phyloP scores from a whole-genome alignment of 2,888 invertebrate genomes.

The Tanytarsus gracilentus region DNA sequence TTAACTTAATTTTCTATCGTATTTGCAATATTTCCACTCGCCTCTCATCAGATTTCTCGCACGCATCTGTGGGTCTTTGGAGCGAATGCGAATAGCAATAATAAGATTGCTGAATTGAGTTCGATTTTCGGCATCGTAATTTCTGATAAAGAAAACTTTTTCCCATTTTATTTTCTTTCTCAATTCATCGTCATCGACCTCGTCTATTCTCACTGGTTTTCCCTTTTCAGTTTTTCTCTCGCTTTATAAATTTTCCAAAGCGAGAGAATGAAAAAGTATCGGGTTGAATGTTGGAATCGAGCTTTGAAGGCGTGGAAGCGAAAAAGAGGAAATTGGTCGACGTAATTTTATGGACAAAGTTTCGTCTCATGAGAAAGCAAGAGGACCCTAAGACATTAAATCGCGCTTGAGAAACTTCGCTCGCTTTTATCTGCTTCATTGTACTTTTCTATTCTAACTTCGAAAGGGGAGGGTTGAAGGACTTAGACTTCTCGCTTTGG shows the following conservation, averaged over 20 bases:
- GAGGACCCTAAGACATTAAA: background rate
- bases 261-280: background rate
- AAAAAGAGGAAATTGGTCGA: conserved; percentile 21
- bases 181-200: background rate
- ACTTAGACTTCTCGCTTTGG: too few species aligned
- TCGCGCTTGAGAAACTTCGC: background rate
- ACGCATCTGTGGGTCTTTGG: background rate
- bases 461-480: too few species aligned
- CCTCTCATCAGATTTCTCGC: background rate
- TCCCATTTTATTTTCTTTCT: conserved; percentile 5
- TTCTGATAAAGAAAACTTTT: conserved; percentile 6
- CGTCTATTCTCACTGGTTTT: background rate
- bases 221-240: background rate
- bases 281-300: background rate
- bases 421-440: too few species aligned
- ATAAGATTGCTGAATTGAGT: background rate
- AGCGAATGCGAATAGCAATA: too few species aligned
- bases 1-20: conserved; percentile 15
- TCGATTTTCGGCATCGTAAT: background rate
- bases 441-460: too few species aligned
- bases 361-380: background rate
- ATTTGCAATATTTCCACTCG: background rate
- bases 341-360: conserved; percentile 25
- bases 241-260: background rate
- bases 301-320: background rate